Base-by-base conservation (phyloP, 1,140 invertebrate genomes). In the Achatina immaculata region DNA sequence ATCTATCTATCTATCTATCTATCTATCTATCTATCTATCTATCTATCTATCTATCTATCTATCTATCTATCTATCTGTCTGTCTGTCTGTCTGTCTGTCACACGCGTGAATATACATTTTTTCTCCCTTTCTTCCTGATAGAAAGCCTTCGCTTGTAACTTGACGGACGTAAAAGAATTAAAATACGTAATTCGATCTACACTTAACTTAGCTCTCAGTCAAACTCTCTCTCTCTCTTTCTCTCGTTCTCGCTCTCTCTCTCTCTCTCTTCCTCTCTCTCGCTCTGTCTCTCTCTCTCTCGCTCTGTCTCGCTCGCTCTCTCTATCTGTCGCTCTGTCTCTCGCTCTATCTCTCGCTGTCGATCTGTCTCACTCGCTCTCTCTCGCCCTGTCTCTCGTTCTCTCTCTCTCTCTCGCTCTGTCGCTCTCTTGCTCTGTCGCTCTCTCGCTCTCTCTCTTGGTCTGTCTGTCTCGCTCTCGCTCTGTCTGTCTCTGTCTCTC, bases 401-500 rank as follows among this genome's bases (percentile, higher is more conserved):
- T 34, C 9, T 68, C 7, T 55, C 21, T 55, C n/a, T 21, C 51
- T 55, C 51, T 55, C 7, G 3, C 51, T 55, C 21, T 55, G 3
- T 55, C 51, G 7, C 45, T 48, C 45, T 48, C 19, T 48, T 19
- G 7, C 45, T 48, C 45, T 48, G 7, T 48, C 45, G 7, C 19
- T 48, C 45, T 48, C 45, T 48, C 45, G 7, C 45, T 48, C 45
- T 48, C 62, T 66, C 62, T 66, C 62, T 66, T 24, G 7, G 7
- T 66, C 62, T 66, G 7, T 66, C 62, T 66, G 7, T 66, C 62
- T 66, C 62, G 7, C 62, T 66, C 62, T 66, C 62, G 7, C 62
- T 66, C 62, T 66, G 7, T 66, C 62, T 66, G 7, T 66, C 62
- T 66, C 62, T 66, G 7, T 66, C 62, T 66, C 62, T 66, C 62